A percentile compares a stretch with the other conserved stretches of the same genome.
Evolutionary conservation across 35 echinoderm and acorn worm genomes (phyloP).

Genomic region (Patiria miniata): DNA sequence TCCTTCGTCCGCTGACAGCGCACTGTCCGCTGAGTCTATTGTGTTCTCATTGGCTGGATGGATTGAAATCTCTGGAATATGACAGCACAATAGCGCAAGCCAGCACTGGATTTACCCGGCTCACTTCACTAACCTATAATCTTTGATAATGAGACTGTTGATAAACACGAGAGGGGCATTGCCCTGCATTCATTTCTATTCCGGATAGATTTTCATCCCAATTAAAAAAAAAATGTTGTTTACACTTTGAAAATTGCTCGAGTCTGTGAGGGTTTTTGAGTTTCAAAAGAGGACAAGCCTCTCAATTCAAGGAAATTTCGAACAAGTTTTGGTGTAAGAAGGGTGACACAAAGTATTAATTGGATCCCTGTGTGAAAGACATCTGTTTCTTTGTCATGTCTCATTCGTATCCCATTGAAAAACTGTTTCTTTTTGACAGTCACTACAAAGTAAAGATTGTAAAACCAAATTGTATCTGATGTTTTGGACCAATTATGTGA

Average conservation of each 20-base stretch:
- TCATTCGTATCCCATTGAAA: no score
- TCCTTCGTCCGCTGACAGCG: background rate
- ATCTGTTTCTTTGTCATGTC: no score
- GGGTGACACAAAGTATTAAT: no score
- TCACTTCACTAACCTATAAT: background rate
- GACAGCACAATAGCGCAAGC: background rate
- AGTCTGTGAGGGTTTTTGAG: background rate
- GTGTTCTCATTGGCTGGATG: background rate
- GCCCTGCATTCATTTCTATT: background rate
- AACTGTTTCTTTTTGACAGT: no score
- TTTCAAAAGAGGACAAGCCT: background rate
- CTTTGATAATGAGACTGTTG: background rate
- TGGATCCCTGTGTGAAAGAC: no score
- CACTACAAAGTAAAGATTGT: no score
- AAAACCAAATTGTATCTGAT: no score
- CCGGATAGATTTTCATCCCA: background rate
- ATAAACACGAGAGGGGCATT: background rate
- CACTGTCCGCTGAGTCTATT: background rate
- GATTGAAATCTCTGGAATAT: background rate
- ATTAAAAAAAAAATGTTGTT: constrained; percentile 20
- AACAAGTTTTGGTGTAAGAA: background rate
- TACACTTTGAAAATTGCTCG: background rate
- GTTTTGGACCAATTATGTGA: no score
- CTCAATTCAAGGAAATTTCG: background rate
- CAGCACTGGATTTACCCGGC: background rate